Evolutionary conservation across 2,113 vertebrate species (phyloP).

Genomic region (Microcebus tavaratra): DNA sequence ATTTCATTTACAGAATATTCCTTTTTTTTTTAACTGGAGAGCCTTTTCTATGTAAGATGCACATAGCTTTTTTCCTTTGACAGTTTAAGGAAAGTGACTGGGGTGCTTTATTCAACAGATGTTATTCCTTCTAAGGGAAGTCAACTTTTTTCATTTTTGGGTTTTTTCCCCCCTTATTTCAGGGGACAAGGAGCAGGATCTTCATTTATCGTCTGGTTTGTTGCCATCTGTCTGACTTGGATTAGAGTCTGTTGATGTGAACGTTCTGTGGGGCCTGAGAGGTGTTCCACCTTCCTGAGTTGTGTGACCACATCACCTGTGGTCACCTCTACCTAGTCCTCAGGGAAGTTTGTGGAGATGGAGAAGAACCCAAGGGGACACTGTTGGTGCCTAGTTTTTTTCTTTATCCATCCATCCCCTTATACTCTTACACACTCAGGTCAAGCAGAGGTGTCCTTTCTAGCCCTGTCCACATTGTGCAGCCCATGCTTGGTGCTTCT

Average conservation of each 20-base stretch:
- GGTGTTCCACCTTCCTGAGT: background rate
- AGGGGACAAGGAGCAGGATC: background rate
- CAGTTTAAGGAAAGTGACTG: background rate
- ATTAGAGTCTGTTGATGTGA: background rate
- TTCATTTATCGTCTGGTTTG: background rate
- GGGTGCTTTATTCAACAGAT: background rate
- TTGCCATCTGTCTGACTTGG: background rate
- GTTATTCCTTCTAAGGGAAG: background rate
- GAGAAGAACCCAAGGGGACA: too few species aligned
- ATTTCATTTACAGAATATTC: background rate
- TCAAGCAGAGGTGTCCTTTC: background rate
- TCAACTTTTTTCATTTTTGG: background rate
- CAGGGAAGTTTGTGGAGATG: background rate
- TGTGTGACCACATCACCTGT: background rate
- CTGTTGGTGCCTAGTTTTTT: rapidly evolving
- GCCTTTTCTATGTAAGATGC: background rate
- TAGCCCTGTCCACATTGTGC: background rate
- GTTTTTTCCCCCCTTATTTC: rapidly evolving
- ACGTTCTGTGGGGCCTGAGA: background rate
- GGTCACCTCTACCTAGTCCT: background rate
- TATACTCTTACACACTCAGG: too few species aligned
- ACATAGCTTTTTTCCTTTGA: background rate
- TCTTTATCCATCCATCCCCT: background rate
- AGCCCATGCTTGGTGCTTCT: background rate
- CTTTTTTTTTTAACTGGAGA: background rate